phyloP scores from a whole-genome alignment of 2,797 vertebrate genomes.

The Furcifer pardalis region DNA sequence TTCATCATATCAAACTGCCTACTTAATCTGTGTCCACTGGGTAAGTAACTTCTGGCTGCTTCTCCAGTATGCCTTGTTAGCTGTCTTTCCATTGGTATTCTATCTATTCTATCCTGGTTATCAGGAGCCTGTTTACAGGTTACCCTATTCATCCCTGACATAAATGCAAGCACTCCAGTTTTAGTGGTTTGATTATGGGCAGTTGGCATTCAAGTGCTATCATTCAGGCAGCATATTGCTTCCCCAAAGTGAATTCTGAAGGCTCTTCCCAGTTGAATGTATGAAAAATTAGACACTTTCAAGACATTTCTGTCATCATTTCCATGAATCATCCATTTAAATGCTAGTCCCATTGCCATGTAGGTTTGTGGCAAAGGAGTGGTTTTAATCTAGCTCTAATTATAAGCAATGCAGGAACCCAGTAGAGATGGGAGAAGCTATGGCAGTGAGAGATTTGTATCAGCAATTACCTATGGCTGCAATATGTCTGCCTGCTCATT shows the following conservation, averaged over 20 bases:
- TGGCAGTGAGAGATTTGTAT: not conserved
- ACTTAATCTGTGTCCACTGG: not conserved
- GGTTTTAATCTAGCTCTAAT: not conserved
- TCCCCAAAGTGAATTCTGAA: not conserved
- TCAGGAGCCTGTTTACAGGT: not conserved
- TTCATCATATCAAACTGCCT: not conserved
- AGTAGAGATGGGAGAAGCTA: not conserved
- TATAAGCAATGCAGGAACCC: not conserved
- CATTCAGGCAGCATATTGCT: not conserved
- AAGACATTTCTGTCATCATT: not conserved
- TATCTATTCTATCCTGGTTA: not conserved
- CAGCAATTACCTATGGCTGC: not conserved
- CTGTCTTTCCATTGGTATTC: not conserved
- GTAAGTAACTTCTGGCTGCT: not conserved
- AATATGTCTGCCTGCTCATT: not conserved
- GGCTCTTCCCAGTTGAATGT: not conserved
- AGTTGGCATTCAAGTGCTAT: not conserved
- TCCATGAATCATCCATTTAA: constrained; percentile 10
- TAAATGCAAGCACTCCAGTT: not conserved
- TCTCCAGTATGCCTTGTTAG: not conserved
- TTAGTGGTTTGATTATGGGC: not conserved
- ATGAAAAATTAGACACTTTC: not conserved
- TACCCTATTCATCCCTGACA: not conserved
- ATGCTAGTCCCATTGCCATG: not conserved
- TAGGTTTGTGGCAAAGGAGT: not conserved